phyloP scores from a whole-genome alignment of 2,797 vertebrate species.

The Helostoma temminkii region DNA sequence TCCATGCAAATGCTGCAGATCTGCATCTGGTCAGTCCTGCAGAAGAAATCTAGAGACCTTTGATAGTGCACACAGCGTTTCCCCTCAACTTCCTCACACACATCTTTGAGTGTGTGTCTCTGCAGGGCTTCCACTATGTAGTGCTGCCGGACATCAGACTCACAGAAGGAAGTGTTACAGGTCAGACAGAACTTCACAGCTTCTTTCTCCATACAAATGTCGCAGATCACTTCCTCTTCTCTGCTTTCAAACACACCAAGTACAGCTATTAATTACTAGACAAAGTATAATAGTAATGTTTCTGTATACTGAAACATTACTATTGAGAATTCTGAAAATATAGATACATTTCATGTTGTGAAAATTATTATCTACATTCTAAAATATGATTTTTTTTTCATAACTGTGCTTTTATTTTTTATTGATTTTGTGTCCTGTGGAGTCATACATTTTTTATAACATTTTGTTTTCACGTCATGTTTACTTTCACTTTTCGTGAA shows the following conservation, averaged over 20 bases:
- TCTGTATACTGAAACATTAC: not conserved
- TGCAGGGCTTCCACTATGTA: not conserved
- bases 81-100: not conserved
- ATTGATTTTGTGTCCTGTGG: too few species aligned
- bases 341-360: not conserved
- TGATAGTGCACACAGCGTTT: conserved; percentile 23
- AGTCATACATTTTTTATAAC: too few species aligned
- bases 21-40: conserved; percentile 42
- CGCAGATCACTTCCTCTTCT: conserved; percentile 22
- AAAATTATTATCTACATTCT: too few species aligned
- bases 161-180: conserved; percentile 33
- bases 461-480: too few species aligned
- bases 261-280: not conserved
- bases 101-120: conserved; percentile 23
- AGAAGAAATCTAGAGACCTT: conserved; percentile 27
- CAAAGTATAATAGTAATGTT: not conserved
- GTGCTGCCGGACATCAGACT: conserved; percentile 15
- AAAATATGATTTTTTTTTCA: too few species aligned
- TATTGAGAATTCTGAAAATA: not conserved
- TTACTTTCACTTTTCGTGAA: too few species aligned
- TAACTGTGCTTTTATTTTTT: too few species aligned
- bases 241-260: conserved; percentile 7
- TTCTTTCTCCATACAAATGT: not conserved
- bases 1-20: conserved; percentile 34
- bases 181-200: conserved; percentile 50